Evolutionary conservation across 2,888 invertebrate genomes (phyloP), one percentile per base, ranked within the genome.

Genomic region (Augiades crinisus): DNA sequence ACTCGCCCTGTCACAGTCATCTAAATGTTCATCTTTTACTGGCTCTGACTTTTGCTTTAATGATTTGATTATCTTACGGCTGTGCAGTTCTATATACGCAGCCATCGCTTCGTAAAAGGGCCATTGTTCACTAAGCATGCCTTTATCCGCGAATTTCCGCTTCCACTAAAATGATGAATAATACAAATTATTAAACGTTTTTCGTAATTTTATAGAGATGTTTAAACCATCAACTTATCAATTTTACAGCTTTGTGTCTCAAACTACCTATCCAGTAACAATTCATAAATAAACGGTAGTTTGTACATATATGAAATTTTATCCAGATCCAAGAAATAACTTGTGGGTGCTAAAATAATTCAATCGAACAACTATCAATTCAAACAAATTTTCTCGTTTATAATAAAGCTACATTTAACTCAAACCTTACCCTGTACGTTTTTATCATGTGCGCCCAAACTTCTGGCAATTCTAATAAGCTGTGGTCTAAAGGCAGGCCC

Each of bases 91-190:
- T 1, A 64, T 62, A 63, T 80, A 86, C 21, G 69, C 72, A 1
- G 68, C 55, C 70, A 89, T 77, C 1, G 77, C 77, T 5, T 83
- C 83, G 57, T 69, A 88, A 56, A 78, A 88, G 6, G 83, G 86
- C 89, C 89, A 89, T 19, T 81, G 77, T 55, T 86, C 89, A 54
- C 72, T 81, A 6, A 88, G 62, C 44, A 84, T 75, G 3, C 89
- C 89, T 64, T 86, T 84, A 53, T 66, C 73, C 1, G 84, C 82
- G 58, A 87, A 88, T 67, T 87, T 88, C 21, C 67, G 70, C 70
- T 89, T 88, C 88, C 87, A 87, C 88, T 89, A 65, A 8, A 76
- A 80, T 47, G 14, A 16, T 51, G n/a, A n/a, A n/a, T n/a, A n/a
- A n/a, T n/a, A n/a, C n/a, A n/a, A n/a, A n/a, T n/a, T n/a, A n/a